phyloP scores from a whole-genome alignment of 2,113 vertebrate species.

The Talpa occidentalis region DNA sequence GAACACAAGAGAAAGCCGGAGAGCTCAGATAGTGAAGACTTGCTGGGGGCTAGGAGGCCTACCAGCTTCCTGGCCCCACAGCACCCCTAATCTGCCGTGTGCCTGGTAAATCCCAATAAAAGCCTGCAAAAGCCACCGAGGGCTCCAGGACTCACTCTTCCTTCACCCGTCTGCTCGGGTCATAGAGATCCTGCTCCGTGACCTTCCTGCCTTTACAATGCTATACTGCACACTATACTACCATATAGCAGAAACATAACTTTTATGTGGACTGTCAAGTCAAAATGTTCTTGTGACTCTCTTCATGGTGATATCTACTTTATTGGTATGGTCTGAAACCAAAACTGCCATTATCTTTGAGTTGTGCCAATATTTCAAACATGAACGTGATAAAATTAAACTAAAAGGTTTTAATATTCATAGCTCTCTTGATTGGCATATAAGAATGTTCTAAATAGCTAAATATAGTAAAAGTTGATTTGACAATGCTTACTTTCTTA shows the following conservation, averaged over 20 bases:
- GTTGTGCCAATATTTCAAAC: not conserved
- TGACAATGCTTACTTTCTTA: not conserved
- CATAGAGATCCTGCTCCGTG: too few relatives aligned
- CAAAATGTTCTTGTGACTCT: not conserved
- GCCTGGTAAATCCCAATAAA: too few relatives aligned
- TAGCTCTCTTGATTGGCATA: not conserved
- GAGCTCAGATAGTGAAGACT: too few relatives aligned
- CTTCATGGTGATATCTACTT: not conserved
- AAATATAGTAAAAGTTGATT: not conserved
- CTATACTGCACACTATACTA: not conserved
- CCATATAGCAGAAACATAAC: not conserved
- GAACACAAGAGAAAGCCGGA: too few relatives aligned
- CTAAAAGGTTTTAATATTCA: not conserved
- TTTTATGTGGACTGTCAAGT: not conserved
- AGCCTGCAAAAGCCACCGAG: too few relatives aligned
- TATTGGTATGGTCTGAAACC: not conserved
- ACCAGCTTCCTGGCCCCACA: too few relatives aligned
- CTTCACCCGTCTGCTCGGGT: too few relatives aligned
- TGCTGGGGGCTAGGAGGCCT: too few relatives aligned
- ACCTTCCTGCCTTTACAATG: too few relatives aligned
- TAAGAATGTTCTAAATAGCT: not conserved
- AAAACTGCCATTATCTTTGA: not conserved
- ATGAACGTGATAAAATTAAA: not conserved
- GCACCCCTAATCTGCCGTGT: too few relatives aligned
- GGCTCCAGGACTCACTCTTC: too few relatives aligned